phyloP scores from a whole-genome alignment of 2,113 vertebrate species.

The Peucedramus taeniatus region DNA sequence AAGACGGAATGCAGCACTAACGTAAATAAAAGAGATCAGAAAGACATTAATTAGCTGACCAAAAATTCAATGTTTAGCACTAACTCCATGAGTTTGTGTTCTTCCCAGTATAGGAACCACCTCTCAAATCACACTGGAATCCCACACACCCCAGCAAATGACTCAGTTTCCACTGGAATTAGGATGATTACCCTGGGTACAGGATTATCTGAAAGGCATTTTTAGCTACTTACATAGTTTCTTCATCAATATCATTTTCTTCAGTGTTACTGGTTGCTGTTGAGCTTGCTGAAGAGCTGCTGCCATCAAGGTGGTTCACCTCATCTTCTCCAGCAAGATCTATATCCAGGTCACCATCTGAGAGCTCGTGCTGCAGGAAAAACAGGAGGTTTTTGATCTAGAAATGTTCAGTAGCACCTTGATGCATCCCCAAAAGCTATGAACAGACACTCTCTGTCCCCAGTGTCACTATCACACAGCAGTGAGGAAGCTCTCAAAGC shows the following conservation, averaged over 20 bases:
- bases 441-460: neutral
- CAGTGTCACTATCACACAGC: neutral
- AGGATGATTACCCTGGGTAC: neutral
- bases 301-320: slow-evolving; percentile 91
- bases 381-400: neutral
- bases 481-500: neutral
- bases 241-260: slow-evolving; percentile 98
- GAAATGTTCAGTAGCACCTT: neutral
- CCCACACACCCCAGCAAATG: neutral
- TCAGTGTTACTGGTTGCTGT: slow-evolving; percentile 98
- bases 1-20: neutral
- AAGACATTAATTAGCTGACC: neutral
- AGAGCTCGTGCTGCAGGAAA: slow-evolving; percentile 83
- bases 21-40: neutral
- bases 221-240: slow-evolving; percentile 88
- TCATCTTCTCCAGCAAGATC: slow-evolving; percentile 93
- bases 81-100: neutral
- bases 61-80: neutral
- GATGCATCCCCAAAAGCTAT: neutral
- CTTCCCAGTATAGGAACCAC: neutral
- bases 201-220: neutral
- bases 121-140: neutral
- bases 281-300: slow-evolving; percentile 96
- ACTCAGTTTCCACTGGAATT: neutral
- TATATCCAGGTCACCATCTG: slow-evolving; percentile 93